These are phyloP conservation scores for Rynchops niger DNA, from an alignment of 2,113 vertebrate genomes.

Conservation along the genomic window DNA sequence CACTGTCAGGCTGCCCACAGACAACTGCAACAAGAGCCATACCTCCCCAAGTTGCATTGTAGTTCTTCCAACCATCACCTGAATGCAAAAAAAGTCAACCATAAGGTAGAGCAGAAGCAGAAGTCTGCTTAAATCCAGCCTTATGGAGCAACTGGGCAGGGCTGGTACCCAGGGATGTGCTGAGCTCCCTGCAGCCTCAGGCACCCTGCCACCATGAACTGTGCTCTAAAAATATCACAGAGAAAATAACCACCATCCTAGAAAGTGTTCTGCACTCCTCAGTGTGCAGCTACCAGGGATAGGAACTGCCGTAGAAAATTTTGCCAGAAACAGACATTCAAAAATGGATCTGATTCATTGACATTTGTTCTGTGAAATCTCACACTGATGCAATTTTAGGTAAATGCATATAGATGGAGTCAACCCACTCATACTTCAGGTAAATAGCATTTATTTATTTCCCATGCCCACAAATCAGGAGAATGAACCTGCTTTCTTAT, in stretches of 20 bases:
- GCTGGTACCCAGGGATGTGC: neutral
- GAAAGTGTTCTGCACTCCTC: neutral
- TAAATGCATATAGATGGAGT: neutral
- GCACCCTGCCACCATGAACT: accelerated
- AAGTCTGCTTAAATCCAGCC: neutral
- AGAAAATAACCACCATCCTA: neutral
- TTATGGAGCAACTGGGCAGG: neutral
- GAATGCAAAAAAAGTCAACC: neutral
- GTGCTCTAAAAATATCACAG: neutral
- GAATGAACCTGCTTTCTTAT: neutral
- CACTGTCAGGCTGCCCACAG: neutral
- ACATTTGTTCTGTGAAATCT: neutral
- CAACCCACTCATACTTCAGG: neutral
- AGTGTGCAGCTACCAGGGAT: neutral
- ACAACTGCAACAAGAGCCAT: neutral
- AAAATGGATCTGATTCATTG: neutral
- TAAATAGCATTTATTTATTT: neutral
- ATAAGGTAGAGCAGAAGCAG: neutral
- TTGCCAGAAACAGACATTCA: neutral
- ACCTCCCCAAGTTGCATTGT: neutral
- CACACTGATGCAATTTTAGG: neutral
- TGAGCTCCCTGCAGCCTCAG: neutral
- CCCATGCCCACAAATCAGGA: neutral
- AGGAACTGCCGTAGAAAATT: neutral
- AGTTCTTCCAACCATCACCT: neutral